These are phyloP conservation scores for Rhinopomastus cyanomelas DNA, from an alignment of 2,113 vertebrate genomes.

Conservation along the genomic window DNA sequence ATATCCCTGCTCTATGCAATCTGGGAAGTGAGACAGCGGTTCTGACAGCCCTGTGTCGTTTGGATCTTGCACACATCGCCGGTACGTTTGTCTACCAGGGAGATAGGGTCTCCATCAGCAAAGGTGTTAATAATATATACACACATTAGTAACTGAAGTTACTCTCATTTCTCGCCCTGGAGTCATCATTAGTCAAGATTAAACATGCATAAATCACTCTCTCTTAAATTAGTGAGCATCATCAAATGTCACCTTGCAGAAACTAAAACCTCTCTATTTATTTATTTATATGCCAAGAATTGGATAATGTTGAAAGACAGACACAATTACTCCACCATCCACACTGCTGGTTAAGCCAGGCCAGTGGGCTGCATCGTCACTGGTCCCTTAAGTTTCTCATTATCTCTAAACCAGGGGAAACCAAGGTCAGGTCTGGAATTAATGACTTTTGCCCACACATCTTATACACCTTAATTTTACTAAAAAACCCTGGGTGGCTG, in stretches of 20 bases:
- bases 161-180: constrained; percentile 66
- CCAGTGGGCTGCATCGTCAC: not conserved
- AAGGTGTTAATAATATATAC: constrained; percentile 71
- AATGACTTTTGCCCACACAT: not conserved
- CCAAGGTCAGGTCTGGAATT: not conserved
- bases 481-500: not conserved
- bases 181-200: constrained; percentile 72
- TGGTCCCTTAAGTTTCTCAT: not conserved
- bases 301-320: not conserved
- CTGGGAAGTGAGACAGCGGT: not conserved
- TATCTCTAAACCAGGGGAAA: not conserved
- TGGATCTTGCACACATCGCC: not conserved
- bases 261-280: not conserved
- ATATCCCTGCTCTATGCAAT: not conserved
- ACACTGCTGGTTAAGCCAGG: not conserved
- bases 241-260: constrained; percentile 67
- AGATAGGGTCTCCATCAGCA: constrained; percentile 27
- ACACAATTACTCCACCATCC: not conserved
- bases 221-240: constrained; percentile 49
- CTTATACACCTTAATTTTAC: not conserved
- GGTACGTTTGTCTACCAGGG: constrained; percentile 18
- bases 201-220: constrained; percentile 69
- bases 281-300: not conserved
- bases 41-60: not conserved
- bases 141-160: constrained; percentile 64